A percentile compares a stretch with the other conserved stretches of the same genome.
phyloP scores from a whole-genome alignment of 2,888 invertebrate genomes.

The Maniola hyperantus region DNA sequence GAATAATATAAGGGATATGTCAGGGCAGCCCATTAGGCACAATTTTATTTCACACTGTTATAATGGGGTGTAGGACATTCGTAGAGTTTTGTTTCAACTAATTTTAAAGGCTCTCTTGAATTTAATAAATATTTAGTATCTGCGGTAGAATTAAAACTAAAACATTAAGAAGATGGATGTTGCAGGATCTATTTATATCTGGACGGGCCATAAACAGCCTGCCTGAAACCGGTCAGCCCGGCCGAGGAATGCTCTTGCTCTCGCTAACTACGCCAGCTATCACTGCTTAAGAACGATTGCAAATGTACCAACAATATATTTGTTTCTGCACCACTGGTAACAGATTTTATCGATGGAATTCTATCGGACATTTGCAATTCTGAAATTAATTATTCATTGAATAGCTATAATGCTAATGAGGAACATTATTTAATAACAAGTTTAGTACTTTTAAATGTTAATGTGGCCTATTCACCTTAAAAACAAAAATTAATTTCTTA shows the following conservation, averaged over 20 bases:
- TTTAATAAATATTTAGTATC: conserved; percentile 47
- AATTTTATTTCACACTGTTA: background rate
- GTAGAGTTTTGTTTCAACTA: background rate
- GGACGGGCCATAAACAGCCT: conserved; percentile 75
- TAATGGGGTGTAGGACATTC: background rate
- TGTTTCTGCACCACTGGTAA: conserved; percentile 51
- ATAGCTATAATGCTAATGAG: conserved; percentile 12
- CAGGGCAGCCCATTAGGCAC: background rate
- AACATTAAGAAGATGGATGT: conserved; percentile 71
- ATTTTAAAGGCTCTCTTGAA: background rate
- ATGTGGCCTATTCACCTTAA: conserved; percentile 5
- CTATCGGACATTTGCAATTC: conserved; percentile 5
- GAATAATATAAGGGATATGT: background rate
- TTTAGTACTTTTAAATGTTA: background rate
- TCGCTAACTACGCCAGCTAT: conserved; percentile 64
- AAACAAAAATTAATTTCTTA: background rate
- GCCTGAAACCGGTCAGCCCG: conserved; percentile 73
- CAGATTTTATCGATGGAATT: conserved; percentile 45
- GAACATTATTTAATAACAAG: background rate
- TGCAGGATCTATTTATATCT: conserved; percentile 79
- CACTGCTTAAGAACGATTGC: conserved; percentile 58
- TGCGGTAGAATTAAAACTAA: conserved; percentile 55
- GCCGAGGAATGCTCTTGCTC: conserved; percentile 73
- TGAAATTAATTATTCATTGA: conserved; percentile 7
- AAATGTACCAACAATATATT: conserved; percentile 68